Evolutionary conservation across 2,888 invertebrate species (phyloP).

Genomic region (Dorcus parallelipipedus): DNA sequence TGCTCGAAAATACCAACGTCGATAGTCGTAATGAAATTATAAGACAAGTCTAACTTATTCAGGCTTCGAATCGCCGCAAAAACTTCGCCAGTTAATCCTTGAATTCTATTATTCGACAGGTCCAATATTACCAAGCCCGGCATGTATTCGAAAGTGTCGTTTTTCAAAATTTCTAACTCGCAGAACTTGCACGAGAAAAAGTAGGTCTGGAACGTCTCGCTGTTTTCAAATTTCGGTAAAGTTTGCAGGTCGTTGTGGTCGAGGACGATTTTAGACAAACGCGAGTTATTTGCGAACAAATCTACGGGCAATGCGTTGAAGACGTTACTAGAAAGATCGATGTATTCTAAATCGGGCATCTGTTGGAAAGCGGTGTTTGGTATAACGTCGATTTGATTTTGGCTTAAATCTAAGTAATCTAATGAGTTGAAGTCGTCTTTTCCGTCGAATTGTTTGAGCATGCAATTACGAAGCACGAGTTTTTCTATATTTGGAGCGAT

Average conservation of each 20-base stretch:
- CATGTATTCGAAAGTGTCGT: conserved; percentile 68
- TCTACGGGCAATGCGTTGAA: conserved; percentile 64
- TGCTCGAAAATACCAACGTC: conserved; percentile 63
- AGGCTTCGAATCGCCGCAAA: conserved; percentile 59
- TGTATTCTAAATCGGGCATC: conserved; percentile 63
- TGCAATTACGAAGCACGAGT: conserved; percentile 67
- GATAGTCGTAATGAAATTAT: conserved; percentile 63
- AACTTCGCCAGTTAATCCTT: conserved; percentile 55
- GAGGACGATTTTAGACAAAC: conserved; percentile 66
- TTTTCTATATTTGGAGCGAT: conserved; percentile 62
- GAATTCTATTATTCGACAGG: conserved; percentile 59
- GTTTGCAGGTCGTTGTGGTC: conserved; percentile 67
- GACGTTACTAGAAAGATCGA: conserved; percentile 72
- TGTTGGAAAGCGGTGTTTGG: conserved; percentile 66
- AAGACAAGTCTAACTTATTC: conserved; percentile 67
- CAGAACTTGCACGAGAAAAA: conserved; percentile 73
- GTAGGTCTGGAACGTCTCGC: conserved; percentile 61
- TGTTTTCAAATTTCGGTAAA: conserved; percentile 66
- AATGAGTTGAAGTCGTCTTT: conserved; percentile 62
- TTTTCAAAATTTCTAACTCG: conserved; percentile 60
- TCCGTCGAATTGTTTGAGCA: conserved; percentile 63
- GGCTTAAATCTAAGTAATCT: conserved; percentile 64
- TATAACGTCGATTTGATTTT: conserved; percentile 67
- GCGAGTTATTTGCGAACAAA: conserved; percentile 66
- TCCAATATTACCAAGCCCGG: conserved; percentile 65